Evolutionary conservation across 2,888 invertebrate genomes (phyloP).

Genomic region (Yponomeuta plumbellus): DNA sequence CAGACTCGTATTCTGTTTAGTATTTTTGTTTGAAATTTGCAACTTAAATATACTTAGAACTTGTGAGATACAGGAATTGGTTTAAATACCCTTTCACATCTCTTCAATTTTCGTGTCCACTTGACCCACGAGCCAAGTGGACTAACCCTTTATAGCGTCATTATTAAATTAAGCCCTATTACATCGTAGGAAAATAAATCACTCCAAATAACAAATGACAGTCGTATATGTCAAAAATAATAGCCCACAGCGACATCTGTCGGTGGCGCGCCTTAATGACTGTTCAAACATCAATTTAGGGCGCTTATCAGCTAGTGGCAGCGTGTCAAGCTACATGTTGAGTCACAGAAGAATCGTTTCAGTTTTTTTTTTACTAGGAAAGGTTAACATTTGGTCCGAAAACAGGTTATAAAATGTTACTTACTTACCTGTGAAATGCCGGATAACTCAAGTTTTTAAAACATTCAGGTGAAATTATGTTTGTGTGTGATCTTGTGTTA

Average conservation of each 20-base stretch:
- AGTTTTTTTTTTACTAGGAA: neutral
- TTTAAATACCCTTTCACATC: constrained; percentile 28
- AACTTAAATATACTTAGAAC: too few species aligned
- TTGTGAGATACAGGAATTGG: too few species aligned
- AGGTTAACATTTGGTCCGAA: too few species aligned
- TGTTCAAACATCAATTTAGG: constrained; percentile 59
- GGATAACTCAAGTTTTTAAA: too few species aligned
- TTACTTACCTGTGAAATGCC: too few species aligned
- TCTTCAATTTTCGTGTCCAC: constrained; percentile 19
- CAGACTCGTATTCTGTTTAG: too few species aligned
- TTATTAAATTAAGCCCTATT: constrained; percentile 8
- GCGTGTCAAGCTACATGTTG: constrained; percentile 23
- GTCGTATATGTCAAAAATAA: constrained; percentile 70
- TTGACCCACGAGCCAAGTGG: neutral
- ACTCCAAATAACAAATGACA: constrained; percentile 59
- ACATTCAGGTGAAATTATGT: too few species aligned
- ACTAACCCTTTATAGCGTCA: neutral
- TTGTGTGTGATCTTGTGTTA: too few species aligned
- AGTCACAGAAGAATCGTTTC: neutral
- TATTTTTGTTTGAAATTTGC: too few species aligned
- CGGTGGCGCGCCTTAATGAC: constrained; percentile 62
- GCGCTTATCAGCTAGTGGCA: constrained; percentile 59
- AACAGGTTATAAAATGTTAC: too few species aligned
- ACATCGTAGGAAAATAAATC: constrained; percentile 39
- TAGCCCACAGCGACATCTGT: constrained; percentile 68